Evolutionary conservation across 2,113 vertebrate species (phyloP).

Genomic region (Gila orcuttii): DNA sequence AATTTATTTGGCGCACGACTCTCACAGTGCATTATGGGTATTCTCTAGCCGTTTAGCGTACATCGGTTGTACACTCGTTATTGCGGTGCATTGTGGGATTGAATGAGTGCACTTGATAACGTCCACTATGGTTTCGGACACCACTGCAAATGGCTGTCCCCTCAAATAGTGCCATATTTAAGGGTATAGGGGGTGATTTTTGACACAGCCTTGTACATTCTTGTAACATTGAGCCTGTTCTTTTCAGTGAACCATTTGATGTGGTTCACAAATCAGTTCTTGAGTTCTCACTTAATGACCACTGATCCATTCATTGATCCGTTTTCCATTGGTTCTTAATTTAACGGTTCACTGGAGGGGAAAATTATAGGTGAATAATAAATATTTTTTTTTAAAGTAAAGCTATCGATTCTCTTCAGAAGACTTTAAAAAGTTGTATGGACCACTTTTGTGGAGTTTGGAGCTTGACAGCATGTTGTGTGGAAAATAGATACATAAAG

Average conservation of each 20-base stretch:
- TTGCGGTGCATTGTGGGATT: too few species aligned
- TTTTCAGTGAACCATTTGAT: background rate
- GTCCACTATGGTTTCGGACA: too few species aligned
- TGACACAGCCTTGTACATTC: too few species aligned
- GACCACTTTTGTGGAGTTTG: background rate
- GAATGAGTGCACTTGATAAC: too few species aligned
- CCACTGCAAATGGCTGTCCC: too few species aligned
- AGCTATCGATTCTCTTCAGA: background rate
- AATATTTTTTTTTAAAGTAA: background rate
- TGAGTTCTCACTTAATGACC: background rate
- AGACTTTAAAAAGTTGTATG: background rate
- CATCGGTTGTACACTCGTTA: too few species aligned
- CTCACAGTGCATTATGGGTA: too few species aligned
- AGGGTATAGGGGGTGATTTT: too few species aligned
- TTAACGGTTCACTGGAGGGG: background rate
- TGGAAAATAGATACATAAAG: background rate
- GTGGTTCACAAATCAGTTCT: constrained; percentile 9
- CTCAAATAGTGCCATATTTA: too few species aligned
- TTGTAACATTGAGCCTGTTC: background rate
- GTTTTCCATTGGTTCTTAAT: background rate
- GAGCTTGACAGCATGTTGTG: background rate
- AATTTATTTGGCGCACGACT: too few species aligned
- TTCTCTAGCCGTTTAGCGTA: too few species aligned
- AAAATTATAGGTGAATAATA: constrained; percentile 3
- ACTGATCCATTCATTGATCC: background rate